Evolutionary conservation across 2,888 invertebrate genomes (phyloP).

Genomic region (Xestobium rufovillosum): DNA sequence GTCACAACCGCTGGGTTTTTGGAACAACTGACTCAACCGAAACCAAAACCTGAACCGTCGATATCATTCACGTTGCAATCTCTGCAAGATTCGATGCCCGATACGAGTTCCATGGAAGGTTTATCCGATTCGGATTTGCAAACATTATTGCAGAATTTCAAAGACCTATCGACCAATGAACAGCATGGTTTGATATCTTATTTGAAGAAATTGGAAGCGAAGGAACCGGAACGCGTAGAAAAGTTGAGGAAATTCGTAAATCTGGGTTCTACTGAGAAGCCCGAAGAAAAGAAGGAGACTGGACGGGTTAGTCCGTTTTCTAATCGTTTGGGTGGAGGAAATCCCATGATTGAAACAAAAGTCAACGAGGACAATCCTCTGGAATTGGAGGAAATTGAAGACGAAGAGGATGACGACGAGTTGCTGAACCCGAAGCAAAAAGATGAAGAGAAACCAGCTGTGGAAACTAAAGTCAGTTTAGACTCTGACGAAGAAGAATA

Average conservation of each 20-base stretch:
- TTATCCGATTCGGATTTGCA: constrained; percentile 75
- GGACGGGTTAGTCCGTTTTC: constrained; percentile 30
- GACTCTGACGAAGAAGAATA: constrained; percentile 74
- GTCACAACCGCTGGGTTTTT: constrained; percentile 48
- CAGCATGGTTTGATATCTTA: constrained; percentile 77
- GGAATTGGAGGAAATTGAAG: constrained; percentile 23
- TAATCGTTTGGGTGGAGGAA: constrained; percentile 23
- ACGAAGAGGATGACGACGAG: constrained; percentile 10
- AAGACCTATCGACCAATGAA: constrained; percentile 71
- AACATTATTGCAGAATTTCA: constrained; percentile 71
- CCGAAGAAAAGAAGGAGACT: constrained; percentile 5
- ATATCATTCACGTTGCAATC: constrained; percentile 15
- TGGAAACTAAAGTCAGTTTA: too few species aligned
- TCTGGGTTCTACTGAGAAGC: constrained; percentile 36
- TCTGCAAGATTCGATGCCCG: constrained; percentile 17
- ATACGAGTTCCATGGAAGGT: constrained; percentile 53
- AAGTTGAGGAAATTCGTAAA: constrained; percentile 69
- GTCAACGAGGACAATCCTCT: constrained; percentile 38
- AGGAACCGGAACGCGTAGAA: constrained; percentile 71
- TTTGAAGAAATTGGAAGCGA: constrained; percentile 70
- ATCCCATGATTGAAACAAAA: constrained; percentile 31
- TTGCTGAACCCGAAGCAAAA: constrained; percentile 18
- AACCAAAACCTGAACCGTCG: constrained; percentile 25
- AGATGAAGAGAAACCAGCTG: constrained; percentile 35
- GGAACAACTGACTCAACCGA: constrained; percentile 32